These are phyloP conservation scores for Knipowitschia caucasica DNA, from an alignment of 2,797 vertebrate genomes.

Conservation along the genomic window DNA sequence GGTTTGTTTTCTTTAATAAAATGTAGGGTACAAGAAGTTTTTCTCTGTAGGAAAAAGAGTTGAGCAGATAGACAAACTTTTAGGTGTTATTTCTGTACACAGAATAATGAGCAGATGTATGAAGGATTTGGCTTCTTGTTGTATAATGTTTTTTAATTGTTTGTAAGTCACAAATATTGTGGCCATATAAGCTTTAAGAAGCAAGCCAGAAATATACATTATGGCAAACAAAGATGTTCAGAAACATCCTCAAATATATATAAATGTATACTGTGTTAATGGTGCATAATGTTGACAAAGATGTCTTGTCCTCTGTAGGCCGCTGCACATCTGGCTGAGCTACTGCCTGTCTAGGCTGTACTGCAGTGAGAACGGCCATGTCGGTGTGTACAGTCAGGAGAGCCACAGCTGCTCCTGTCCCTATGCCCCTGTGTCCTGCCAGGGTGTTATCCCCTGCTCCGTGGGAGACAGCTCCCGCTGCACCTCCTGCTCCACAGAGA, in stretches of 20 bases:
- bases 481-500: slow-evolving; percentile 84
- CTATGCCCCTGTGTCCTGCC: slow-evolving; percentile 82
- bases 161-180: too few species aligned
- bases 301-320: slow-evolving; percentile 66
- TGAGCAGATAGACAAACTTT: background rate
- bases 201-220: too few species aligned
- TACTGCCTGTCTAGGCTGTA: slow-evolving; percentile 89
- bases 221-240: background rate
- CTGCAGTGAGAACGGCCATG: slow-evolving; percentile 90
- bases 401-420: slow-evolving; percentile 87
- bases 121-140: slow-evolving; percentile 34
- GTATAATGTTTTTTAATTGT: too few species aligned
- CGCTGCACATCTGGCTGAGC: slow-evolving; percentile 85
- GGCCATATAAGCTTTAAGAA: too few species aligned
- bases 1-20: slow-evolving; percentile 6
- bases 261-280: background rate
- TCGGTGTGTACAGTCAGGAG: slow-evolving; percentile 87
- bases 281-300: background rate
- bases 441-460: slow-evolving; percentile 81
- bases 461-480: slow-evolving; percentile 84
- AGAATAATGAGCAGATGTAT: slow-evolving; percentile 38
- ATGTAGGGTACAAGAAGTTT: slow-evolving; percentile 4
- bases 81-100: slow-evolving; percentile 36
- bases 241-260: background rate
- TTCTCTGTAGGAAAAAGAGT: slow-evolving; percentile 13